Evolutionary conservation across 2,113 vertebrate species (phyloP).

Genomic region (Genyomyrus donnyi): DNA sequence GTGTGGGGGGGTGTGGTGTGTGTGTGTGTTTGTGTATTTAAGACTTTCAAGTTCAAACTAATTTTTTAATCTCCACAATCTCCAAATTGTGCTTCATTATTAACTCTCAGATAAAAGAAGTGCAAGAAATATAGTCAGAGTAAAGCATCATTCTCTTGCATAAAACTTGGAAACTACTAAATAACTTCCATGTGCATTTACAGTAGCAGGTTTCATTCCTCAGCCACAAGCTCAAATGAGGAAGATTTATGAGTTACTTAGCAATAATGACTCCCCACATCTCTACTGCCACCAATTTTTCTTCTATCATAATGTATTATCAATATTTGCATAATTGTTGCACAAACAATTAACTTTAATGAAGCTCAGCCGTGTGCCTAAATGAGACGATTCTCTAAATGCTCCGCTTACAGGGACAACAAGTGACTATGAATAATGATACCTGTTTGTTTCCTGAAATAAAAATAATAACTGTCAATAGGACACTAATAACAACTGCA

Average conservation of each 20-base stretch:
- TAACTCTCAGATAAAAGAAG: not conserved
- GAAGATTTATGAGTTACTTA: not conserved
- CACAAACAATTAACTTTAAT: slow-evolving; percentile 8
- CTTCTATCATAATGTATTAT: not conserved
- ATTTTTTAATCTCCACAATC: too few relatives aligned
- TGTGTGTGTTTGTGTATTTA: too few relatives aligned
- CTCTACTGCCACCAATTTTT: not conserved
- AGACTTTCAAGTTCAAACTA: not conserved
- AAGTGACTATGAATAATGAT: not conserved
- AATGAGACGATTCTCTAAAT: not conserved
- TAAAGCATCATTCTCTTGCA: not conserved
- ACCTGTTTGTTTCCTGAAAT: not conserved
- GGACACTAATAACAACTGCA: not conserved
- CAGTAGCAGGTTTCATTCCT: not conserved
- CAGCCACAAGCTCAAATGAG: not conserved
- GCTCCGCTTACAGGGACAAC: not conserved
- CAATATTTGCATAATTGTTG: not conserved
- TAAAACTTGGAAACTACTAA: not conserved
- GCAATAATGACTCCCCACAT: not conserved
- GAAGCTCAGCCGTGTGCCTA: not conserved
- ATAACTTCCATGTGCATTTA: not conserved
- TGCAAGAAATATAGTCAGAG: not conserved
- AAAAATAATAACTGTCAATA: not conserved
- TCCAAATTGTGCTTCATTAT: not conserved
- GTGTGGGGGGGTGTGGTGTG: too few relatives aligned